A percentile compares a stretch with the other conserved stretches of the same genome.
phyloP scores from a whole-genome alignment of 2,113 vertebrate genomes.

The Anthoscopus minutus region DNA sequence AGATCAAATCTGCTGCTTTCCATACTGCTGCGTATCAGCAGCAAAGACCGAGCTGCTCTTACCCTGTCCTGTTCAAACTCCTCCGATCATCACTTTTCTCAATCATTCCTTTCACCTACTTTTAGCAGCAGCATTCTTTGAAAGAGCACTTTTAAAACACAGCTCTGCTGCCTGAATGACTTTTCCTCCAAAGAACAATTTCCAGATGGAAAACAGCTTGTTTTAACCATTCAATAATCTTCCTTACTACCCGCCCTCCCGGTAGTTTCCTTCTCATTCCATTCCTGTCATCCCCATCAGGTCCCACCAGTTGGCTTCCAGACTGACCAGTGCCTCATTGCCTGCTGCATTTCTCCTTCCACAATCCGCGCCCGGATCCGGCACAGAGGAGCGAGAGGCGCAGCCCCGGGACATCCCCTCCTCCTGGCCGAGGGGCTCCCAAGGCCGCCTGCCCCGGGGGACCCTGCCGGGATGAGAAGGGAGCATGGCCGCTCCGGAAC shows the following conservation, averaged over 20 bases:
- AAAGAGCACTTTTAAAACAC: not conserved
- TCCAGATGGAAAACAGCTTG: not conserved
- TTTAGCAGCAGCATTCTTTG: not conserved
- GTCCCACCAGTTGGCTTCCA: not conserved
- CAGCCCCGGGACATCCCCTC: not conserved
- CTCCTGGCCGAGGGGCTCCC: not conserved
- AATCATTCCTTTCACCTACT: not conserved
- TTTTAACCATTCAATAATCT: not conserved
- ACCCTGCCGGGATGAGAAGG: not conserved
- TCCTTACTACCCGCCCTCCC: not conserved
- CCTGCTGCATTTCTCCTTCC: not conserved
- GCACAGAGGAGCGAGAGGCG: not conserved
- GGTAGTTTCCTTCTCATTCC: not conserved
- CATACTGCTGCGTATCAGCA: rapidly evolving
- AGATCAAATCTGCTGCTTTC: not conserved
- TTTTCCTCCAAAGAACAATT: not conserved
- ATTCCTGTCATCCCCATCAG: not conserved
- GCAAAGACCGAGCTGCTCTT: not conserved
- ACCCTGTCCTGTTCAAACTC: not conserved
- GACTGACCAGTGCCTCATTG: not conserved
- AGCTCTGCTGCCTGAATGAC: not conserved
- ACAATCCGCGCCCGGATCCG: rapidly evolving
- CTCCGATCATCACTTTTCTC: not conserved
- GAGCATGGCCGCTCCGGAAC: not conserved
- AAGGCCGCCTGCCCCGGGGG: not conserved